phyloP scores from a whole-genome alignment of 1,140 invertebrate species.

The Drosophila suzukii region DNA sequence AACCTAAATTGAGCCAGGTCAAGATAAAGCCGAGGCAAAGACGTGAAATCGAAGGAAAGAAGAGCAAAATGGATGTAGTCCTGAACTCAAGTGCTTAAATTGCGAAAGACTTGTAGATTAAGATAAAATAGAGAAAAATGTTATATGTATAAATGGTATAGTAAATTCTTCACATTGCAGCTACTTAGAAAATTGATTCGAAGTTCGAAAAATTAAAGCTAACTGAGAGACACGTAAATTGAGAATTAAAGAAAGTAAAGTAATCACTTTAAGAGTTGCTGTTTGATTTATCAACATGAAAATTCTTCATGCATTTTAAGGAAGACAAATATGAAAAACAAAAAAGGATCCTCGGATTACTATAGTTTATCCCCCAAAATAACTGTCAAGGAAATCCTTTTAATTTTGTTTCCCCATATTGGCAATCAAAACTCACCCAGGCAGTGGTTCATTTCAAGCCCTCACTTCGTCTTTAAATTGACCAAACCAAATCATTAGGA shows the following conservation, averaged over 20 bases:
- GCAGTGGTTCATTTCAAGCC: background rate
- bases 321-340: no score
- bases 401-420: background rate
- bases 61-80: slow-evolving; percentile 1
- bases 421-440: background rate
- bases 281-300: no score
- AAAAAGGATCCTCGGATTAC: no score
- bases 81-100: slow-evolving; percentile 15
- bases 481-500: slow-evolving; percentile 31
- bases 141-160: background rate
- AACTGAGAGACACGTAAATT: no score
- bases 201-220: background rate
- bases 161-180: no score
- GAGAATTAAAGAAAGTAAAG: no score
- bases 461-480: slow-evolving; percentile 16
- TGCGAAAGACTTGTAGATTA: background rate
- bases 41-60: slow-evolving; percentile 7
- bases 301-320: no score
- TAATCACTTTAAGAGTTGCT: no score
- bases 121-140: no score
- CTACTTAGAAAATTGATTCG: no score
- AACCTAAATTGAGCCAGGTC: slow-evolving; percentile 24
- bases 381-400: background rate
- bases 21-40: slow-evolving; percentile 9
- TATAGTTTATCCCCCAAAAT: no score